phyloP scores from a whole-genome alignment of 2,113 vertebrate species.

The Seriola quinqueradiata region DNA sequence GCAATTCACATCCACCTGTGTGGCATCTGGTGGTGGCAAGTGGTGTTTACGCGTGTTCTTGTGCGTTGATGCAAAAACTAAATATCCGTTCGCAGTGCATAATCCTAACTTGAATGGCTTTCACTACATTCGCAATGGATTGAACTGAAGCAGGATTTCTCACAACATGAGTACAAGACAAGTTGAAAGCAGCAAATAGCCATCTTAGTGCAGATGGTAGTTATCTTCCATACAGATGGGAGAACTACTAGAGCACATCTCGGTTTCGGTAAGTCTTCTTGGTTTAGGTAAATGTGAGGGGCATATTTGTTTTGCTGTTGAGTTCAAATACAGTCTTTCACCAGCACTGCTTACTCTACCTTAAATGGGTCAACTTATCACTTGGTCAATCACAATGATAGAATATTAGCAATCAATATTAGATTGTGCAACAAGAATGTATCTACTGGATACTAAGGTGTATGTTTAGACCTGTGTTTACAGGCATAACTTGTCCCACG shows the following conservation, averaged over 20 bases:
- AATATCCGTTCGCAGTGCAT: not conserved
- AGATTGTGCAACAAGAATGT: not conserved
- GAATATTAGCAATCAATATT: not conserved
- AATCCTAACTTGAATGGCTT: not conserved
- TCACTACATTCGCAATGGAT: not conserved
- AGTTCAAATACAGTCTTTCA: too few species aligned
- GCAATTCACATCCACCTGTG: not conserved
- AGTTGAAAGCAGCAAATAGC: slow-evolving; percentile 9
- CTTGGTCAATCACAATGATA: not conserved
- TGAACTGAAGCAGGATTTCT: not conserved
- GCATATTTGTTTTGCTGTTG: not conserved
- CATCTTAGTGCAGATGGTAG: slow-evolving; percentile 4
- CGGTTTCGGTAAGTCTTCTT: not conserved
- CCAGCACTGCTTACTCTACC: too few species aligned
- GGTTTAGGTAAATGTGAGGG: not conserved
- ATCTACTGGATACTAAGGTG: not conserved
- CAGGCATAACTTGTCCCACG: slow-evolving; percentile 22
- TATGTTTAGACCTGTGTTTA: not conserved
- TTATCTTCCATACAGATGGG: slow-evolving; percentile 2
- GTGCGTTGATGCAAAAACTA: not conserved
- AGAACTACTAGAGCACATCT: not conserved
- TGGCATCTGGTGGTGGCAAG: slow-evolving; percentile 16
- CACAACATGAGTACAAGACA: not conserved
- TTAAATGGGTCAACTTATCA: not conserved
- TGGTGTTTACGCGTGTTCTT: not conserved